These are phyloP conservation scores for Psilopogon haemacephalus DNA, from an alignment of 2,113 vertebrate species.

Conservation along the genomic window DNA sequence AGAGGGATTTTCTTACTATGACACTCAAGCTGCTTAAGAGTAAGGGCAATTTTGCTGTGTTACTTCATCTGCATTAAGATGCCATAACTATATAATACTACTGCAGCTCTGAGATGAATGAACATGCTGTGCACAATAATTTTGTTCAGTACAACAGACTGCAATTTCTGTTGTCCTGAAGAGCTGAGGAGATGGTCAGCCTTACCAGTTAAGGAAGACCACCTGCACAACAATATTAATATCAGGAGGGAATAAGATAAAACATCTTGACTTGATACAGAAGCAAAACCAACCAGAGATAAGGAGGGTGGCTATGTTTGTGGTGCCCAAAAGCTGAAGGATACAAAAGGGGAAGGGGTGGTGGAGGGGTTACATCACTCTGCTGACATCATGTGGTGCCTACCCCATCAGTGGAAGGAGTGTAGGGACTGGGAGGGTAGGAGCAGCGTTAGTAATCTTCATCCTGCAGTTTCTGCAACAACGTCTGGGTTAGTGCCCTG, in stretches of 20 bases:
- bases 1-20: background rate
- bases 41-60: background rate
- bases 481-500: no score
- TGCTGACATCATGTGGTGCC: no score
- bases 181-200: background rate
- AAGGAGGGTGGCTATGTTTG: no score
- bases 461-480: no score
- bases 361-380: no score
- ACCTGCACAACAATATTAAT: background rate
- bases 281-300: no score
- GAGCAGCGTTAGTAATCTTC: no score
- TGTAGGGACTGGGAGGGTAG: no score
- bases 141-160: background rate
- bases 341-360: no score
- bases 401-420: no score
- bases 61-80: background rate
- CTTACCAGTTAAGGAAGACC: background rate
- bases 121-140: accelerated
- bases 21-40: background rate
- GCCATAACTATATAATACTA: background rate
- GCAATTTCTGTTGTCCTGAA: background rate
- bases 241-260: background rate
- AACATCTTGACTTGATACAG: background rate
- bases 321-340: no score
- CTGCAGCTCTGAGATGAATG: background rate